These are phyloP conservation scores for Agonopterix heracliana DNA, from an alignment of 2,888 invertebrate species.

Conservation along the genomic window DNA sequence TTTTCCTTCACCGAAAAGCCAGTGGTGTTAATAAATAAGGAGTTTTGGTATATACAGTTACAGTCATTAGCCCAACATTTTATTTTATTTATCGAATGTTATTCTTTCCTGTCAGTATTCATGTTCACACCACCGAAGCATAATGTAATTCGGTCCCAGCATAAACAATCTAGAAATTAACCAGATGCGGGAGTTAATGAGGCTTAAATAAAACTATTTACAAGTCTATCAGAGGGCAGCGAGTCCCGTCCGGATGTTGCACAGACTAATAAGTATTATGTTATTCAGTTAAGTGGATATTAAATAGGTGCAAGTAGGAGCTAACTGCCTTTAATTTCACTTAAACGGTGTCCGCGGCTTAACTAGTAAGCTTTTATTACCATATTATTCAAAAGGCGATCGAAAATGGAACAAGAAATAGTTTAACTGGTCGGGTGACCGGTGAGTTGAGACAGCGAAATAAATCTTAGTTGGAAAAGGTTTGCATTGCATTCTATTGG, in stretches of 20 bases:
- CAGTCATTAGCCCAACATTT: background rate
- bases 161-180: slow-evolving; percentile 1
- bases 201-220: slow-evolving; percentile 3
- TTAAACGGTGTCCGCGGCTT: slow-evolving; percentile 21
- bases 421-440: background rate
- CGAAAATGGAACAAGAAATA: background rate
- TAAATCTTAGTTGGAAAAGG: background rate
- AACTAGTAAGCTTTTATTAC: slow-evolving; percentile 20
- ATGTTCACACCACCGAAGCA: background rate
- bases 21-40: no score
- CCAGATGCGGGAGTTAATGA: background rate
- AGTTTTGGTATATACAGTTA: background rate
- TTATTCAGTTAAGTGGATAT: slow-evolving; percentile 43
- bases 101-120: no score
- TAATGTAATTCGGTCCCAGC: background rate
- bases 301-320: slow-evolving; percentile 39
- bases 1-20: no score
- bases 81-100: background rate
- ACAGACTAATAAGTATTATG: slow-evolving; percentile 28
- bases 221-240: slow-evolving; percentile 5
- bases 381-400: background rate
- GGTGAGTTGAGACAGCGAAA: no score
- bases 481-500: no score
- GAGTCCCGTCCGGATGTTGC: slow-evolving; percentile 3
- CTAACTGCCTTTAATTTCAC: slow-evolving; percentile 42